Base-by-base conservation (phyloP, 2,888 invertebrate genomes). In the Mesoligia furuncula region DNA sequence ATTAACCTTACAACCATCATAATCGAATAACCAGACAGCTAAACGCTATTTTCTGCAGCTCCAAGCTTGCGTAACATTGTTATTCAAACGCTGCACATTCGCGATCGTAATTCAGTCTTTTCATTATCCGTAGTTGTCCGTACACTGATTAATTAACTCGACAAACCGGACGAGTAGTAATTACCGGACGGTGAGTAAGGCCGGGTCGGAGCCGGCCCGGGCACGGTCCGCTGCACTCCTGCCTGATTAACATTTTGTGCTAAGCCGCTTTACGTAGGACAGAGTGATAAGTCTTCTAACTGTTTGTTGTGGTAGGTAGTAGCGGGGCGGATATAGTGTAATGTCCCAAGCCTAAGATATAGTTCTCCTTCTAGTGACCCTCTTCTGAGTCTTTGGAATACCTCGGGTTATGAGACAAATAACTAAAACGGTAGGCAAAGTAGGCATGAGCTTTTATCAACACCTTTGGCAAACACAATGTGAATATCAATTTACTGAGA, bases 121-220 rank as follows among this genome's bases (percentile, higher is more conserved):
- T 80, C 78, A 85, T 74, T 82, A 75, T 77, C 79, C 78, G 59
- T 78, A 75, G 82, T 80, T 75, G 82, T 75, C 79, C 72, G 80
- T 77, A 75, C 77, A 77, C 81, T 84, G 85, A 85, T 86, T 88
- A 88, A 86, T 88, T 84, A 86, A 87, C 64, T 80, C 62, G 75
- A 80, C 88, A 85, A 86, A 85, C 84, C 81, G 81, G 80, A 81
- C 87, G 70, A 80, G 75, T 81, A 84, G 81, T 85, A 88, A 88
- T 88, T 88, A 88, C 85, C 76, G 69, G 82, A 59, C 72, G 59
- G 71, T 39, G 75, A 73, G 72, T 24, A 62, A 61, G 48, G 66
- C 77, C 75, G 73, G 79, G 62, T 65, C 61, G 75, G 69, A 45
- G 65, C 27, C 51, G 59, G 77, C 65, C 68, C 45, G 69, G 78